Conservation (phyloP, 2,888 invertebrate genomes). For the Andrena bicolor region DNA sequence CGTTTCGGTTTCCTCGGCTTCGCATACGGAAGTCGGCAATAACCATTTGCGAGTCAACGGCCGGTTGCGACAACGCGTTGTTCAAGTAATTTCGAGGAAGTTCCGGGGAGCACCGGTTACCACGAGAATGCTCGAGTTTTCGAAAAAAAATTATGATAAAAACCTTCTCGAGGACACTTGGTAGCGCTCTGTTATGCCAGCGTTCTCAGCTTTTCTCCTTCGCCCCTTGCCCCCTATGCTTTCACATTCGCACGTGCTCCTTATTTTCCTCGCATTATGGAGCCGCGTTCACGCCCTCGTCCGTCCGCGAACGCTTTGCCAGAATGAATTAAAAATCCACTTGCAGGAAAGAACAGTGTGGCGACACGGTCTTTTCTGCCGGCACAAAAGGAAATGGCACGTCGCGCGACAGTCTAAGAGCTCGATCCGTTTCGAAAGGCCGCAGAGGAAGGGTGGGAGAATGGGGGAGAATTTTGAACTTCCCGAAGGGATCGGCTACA, state of each 20-base stretch:
- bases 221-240: neutral
- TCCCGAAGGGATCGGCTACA: neutral
- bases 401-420: neutral
- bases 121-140: conserved; percentile 39
- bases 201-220: conserved; percentile 22
- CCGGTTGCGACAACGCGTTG: conserved; percentile 37
- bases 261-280: conserved; percentile 45
- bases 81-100: conserved; percentile 60
- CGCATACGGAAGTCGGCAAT: conserved; percentile 45
- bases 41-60: conserved; percentile 61
- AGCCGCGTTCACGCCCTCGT: conserved; percentile 22
- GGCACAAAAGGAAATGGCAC: neutral
- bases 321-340: conserved; percentile 60
- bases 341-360: conserved; percentile 21
- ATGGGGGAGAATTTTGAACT: conserved; percentile 2
- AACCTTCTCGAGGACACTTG: conserved; percentile 42
- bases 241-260: conserved; percentile 52
- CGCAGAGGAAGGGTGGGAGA: neutral
- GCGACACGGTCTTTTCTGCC: conserved; percentile 8
- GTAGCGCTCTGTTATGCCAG: conserved; percentile 36
- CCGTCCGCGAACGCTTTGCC: conserved; percentile 24
- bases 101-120: conserved; percentile 55
- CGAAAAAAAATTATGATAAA: conserved; percentile 53
- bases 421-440: conserved; percentile 1
- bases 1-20: conserved; percentile 10